Percentiles rank a stretch among this genome's conserved stretches.
Conservation (phyloP, 2,888 invertebrate genomes). For the Disparrhopalites patrizii region DNA sequence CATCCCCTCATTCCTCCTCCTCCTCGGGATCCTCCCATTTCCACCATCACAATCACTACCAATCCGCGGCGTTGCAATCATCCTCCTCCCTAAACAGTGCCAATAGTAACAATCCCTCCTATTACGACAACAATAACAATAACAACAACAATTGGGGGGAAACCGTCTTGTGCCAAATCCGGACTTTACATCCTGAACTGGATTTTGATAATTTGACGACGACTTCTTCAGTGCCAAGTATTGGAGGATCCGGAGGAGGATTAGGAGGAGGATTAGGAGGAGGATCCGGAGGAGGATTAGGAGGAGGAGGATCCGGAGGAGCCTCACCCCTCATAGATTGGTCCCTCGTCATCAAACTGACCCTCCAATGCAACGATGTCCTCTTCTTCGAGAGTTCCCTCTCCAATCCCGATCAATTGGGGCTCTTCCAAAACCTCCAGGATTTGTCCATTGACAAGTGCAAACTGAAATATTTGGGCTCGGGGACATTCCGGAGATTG, state of each 20-base stretch:
- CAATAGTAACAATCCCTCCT: background rate
- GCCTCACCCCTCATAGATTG: no score
- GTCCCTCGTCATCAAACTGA: constrained; percentile 43
- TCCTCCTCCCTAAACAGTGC: background rate
- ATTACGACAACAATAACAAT: no score
- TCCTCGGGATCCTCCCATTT: background rate
- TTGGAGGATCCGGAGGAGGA: no score
- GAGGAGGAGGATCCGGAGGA: no score
- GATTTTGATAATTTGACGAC: constrained; percentile 45
- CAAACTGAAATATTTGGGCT: constrained; percentile 70
- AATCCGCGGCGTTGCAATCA: background rate
- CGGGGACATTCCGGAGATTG: constrained; percentile 64
- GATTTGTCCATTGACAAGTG: constrained; percentile 70
- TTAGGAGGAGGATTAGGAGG: no score
- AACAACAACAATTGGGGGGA: no score
- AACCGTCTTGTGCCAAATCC: constrained; percentile 43
- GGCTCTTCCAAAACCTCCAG: constrained; percentile 53
- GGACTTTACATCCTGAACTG: constrained; percentile 43
- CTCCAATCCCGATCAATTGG: constrained; percentile 33
- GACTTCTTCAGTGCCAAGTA: background rate
- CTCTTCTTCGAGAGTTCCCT: constrained; percentile 49
- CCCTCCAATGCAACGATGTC: constrained; percentile 49
- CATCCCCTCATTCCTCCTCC: background rate
- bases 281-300: no score
- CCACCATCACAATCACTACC: background rate